These are phyloP conservation scores for Panthera leo DNA, from an alignment of 2,113 vertebrate genomes.

Conservation along the genomic window DNA sequence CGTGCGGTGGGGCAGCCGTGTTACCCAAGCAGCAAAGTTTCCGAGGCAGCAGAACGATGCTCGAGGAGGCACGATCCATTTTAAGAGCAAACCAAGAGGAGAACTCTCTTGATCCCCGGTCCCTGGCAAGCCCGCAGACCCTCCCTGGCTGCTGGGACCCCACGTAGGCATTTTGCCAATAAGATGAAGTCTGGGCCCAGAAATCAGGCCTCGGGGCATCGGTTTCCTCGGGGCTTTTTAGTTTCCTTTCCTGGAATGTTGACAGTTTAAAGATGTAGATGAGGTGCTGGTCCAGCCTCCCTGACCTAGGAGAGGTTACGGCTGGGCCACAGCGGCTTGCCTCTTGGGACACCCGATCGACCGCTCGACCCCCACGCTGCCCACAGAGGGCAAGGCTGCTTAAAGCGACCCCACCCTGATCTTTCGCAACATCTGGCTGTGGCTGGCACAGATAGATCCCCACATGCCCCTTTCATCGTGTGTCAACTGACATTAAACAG, in stretches of 20 bases:
- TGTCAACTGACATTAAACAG: conserved; percentile 24
- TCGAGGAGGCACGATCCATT: accelerated
- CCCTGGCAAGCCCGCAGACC: neutral
- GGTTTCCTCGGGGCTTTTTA: neutral
- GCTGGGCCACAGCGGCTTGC: neutral
- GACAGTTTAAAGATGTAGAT: neutral
- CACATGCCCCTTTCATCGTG: conserved; percentile 22
- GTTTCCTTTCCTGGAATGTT: neutral
- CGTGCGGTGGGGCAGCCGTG: accelerated
- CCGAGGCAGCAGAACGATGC: accelerated
- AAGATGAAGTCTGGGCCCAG: accelerated
- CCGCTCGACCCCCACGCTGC: accelerated
- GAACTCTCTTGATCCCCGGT: neutral
- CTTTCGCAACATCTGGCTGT: neutral
- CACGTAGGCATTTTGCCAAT: accelerated
- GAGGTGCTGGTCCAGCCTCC: neutral
- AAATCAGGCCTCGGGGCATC: accelerated
- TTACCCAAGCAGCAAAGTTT: accelerated
- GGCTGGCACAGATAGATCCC: neutral
- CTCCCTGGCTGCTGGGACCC: neutral
- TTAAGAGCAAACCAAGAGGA: neutral
- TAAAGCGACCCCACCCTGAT: accelerated
- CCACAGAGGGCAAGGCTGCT: accelerated
- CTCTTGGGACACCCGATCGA: neutral
- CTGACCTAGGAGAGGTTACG: accelerated